Conservation (phyloP, 2,113 vertebrate species). For the Coracopsis vasa region DNA sequence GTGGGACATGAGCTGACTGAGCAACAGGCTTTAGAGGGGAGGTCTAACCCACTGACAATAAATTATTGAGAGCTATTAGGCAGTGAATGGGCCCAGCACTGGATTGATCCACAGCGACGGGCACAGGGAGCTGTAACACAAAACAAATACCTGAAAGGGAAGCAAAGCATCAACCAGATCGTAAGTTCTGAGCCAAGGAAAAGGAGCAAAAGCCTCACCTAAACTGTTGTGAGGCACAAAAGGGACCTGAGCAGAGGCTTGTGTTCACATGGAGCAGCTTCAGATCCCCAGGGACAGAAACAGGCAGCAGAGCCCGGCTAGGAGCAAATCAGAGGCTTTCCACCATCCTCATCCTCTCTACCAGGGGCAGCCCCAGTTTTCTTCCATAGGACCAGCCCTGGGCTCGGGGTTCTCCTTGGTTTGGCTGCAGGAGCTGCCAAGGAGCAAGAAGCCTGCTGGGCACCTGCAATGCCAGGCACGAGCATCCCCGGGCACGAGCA, state of each 20-base stretch:
- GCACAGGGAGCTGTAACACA: background rate
- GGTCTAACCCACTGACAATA: conserved; percentile 40
- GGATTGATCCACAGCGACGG: background rate
- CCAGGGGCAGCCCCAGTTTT: background rate
- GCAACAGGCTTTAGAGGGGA: conserved; percentile 17
- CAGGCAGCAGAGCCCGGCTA: accelerated
- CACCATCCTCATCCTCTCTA: background rate
- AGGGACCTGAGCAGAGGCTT: background rate
- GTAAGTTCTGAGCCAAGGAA: accelerated
- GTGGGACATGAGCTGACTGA: conserved; percentile 43
- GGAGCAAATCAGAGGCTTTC: background rate
- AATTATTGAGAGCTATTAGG: conserved; percentile 69
- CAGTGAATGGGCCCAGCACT: background rate
- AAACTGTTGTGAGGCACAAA: background rate
- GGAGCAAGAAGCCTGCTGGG: background rate
- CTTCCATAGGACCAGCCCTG: background rate
- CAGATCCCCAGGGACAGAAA: background rate
- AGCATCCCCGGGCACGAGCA: background rate
- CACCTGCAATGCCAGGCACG: accelerated
- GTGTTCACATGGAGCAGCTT: background rate
- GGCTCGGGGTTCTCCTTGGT: accelerated
- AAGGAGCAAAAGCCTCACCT: background rate
- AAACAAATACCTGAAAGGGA: background rate
- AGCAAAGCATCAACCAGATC: background rate
- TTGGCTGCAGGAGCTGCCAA: background rate